phyloP scores from a whole-genome alignment of 2,113 vertebrate genomes.

The Mirza zaza region DNA sequence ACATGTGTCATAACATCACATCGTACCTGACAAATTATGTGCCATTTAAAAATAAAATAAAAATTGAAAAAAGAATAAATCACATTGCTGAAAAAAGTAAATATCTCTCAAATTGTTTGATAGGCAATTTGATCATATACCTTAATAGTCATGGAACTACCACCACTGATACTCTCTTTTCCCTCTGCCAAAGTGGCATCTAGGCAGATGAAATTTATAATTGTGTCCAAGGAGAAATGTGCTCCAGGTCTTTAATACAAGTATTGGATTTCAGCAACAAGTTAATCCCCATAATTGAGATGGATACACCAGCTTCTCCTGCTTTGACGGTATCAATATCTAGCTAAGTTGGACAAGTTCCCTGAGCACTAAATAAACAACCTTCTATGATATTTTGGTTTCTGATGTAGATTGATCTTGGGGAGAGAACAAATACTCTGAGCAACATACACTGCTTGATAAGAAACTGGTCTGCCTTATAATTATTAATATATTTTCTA shows the following conservation, averaged over 20 bases:
- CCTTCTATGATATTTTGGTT: background rate
- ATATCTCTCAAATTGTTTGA: background rate
- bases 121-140: conserved; percentile 5
- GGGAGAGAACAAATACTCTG: conserved; percentile 41
- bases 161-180: background rate
- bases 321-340: background rate
- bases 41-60: background rate
- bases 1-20: background rate
- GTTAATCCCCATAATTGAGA: background rate
- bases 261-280: conserved; percentile 24
- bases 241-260: conserved; percentile 38
- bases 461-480: background rate
- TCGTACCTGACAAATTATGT: background rate
- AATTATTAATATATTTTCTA: background rate
- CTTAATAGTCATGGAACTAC: conserved; percentile 28
- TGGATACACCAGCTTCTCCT: background rate
- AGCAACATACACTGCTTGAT: background rate
- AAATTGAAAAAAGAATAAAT: background rate
- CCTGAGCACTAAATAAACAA: conserved; percentile 5
- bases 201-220: background rate
- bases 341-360: background rate
- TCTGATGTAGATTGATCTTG: background rate
- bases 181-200: background rate
- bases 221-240: conserved; percentile 1
- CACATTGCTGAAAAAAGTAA: background rate